Evolutionary conservation across 2,888 invertebrate genomes (phyloP), one percentile per base, ranked within the genome.

Genomic region (Agrenia bidenticulata): DNA sequence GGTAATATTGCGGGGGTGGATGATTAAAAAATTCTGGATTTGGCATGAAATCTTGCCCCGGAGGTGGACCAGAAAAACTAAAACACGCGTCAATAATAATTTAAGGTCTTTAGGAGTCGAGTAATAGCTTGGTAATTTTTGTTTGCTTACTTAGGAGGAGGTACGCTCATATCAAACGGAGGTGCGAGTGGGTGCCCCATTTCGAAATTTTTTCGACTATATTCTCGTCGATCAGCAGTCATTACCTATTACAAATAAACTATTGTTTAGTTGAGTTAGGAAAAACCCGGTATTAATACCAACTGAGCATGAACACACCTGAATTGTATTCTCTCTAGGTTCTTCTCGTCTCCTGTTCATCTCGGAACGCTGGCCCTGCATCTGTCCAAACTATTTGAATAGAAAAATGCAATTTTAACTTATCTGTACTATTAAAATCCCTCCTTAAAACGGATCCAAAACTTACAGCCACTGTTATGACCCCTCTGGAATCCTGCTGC

Each of bases 141-240:
- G 32, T 11, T 32, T 55, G 57, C 73, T 66, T 70, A 75, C 70
- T 69, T 59, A 37, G 77, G 77, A 0, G 77, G 77, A 55, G 77
- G 77, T 50, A 78, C 85, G 57, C 85, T 85, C 84, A 85, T 81
- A 73, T 86, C 87, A 53, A 85, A 85, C 60, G 83, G 85, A 9
- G 84, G 83, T 39, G 60, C 64, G n/a, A 66, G 66, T 19, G 54
- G 55, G 21, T 53, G 51, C 4, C 63, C 64, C 72, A 73, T 74
- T 41, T 75, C 75, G 56, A 76, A 74, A 9, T 70, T 67, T 77
- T 86, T 86, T 27, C 88, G 82, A 50, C 89, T 90, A 80, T 92
- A 93, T 80, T 92, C 92, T 67, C 92, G 84, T 64, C 92, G 86
- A 79, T 94, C 93, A 1, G 92, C 92, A 11, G 93, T 92, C 92